A percentile compares a stretch with the other conserved stretches of the same genome.
Conservation (phyloP, 2,113 vertebrate species). For the Lethenteron camtschaticum region DNA sequence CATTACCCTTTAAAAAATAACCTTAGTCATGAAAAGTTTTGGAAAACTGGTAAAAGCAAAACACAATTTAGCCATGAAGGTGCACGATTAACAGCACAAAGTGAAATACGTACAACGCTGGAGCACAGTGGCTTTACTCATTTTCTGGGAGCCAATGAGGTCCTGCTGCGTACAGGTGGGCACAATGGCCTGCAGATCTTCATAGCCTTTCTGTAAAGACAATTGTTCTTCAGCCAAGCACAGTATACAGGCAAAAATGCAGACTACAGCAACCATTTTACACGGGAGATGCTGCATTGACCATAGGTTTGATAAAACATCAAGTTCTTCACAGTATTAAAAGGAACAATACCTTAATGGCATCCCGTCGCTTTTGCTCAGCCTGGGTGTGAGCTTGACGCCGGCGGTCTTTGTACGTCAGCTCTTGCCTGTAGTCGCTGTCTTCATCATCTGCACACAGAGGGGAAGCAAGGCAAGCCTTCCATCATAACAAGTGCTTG, state of each 20-base stretch:
- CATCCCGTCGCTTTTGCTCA: constrained; percentile 69
- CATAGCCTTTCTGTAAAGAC: constrained; percentile 67
- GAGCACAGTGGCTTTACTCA: constrained; percentile 79
- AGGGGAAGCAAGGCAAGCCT: constrained; percentile 12
- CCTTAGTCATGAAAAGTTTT: no score
- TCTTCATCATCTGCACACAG: constrained; percentile 62
- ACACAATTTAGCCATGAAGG: neutral
- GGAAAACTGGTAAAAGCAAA: no score
- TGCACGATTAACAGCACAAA: no score
- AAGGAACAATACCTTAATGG: constrained; percentile 48
- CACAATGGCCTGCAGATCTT: constrained; percentile 76
- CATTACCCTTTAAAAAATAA: no score
- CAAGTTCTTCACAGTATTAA: neutral
- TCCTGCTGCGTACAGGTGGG: constrained; percentile 83
- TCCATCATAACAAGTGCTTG: constrained; percentile 5
- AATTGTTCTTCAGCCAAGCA: neutral
- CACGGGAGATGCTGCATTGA: neutral
- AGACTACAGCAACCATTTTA: no score
- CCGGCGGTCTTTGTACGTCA: constrained; percentile 52
- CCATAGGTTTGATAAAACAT: neutral
- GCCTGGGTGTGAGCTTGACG: constrained; percentile 75
- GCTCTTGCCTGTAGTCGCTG: constrained; percentile 74
- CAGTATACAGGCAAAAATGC: no score
- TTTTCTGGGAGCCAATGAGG: constrained; percentile 63
- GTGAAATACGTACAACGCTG: constrained; percentile 58